Base-by-base conservation (phyloP, 2,797 vertebrate species). In the Euphonia xanthogaster region DNA sequence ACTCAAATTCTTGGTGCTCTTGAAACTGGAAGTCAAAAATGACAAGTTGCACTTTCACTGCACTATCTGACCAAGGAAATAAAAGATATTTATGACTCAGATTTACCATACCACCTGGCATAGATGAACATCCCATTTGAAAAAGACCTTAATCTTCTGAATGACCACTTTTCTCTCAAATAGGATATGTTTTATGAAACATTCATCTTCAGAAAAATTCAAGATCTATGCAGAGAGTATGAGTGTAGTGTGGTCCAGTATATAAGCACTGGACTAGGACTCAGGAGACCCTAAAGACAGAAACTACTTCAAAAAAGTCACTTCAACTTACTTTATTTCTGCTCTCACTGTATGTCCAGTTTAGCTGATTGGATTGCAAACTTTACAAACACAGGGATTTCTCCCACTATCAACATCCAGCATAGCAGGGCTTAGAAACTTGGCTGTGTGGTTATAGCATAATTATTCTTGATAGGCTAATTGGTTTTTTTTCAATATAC, bases 141-240 rank as follows among this genome's bases (percentile, higher is more conserved):
- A 96, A 97, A 96, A 95, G 87, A 95, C 58, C 85, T 88, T 91
- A 94, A 94, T 96, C 94, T 96, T 96, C 70, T 94, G 85, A 94
- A 94, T 93, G 89, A 91, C 91, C 87, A 94, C 81, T 94, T 96
- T 92, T 88, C 78, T 84, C 78, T 94, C 75, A 95, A 96, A 93
- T 73, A 94, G 87, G 93, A 90, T 90, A 81, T 94, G 78, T 81
- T 91, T 91, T 95, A 91, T 93, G 94, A 94, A 95, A 94, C 89
- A 96, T 96, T 95, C 51, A 78, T 95, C 85, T 88, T 92, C 62
- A 83, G 82, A 82, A 93, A 93, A 80, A 72, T 61, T 15, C 81
- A 42, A 92, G 25, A 93, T 48, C 60, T 81, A 28, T 55, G 76
- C 76, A 93, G 48, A 42, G 21, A 84, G 33, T 23, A 25, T 53